Evolutionary conservation across 2,888 invertebrate genomes (phyloP), one percentile per base, ranked within the genome.

Genomic region (Siphonodentalium dalli): DNA sequence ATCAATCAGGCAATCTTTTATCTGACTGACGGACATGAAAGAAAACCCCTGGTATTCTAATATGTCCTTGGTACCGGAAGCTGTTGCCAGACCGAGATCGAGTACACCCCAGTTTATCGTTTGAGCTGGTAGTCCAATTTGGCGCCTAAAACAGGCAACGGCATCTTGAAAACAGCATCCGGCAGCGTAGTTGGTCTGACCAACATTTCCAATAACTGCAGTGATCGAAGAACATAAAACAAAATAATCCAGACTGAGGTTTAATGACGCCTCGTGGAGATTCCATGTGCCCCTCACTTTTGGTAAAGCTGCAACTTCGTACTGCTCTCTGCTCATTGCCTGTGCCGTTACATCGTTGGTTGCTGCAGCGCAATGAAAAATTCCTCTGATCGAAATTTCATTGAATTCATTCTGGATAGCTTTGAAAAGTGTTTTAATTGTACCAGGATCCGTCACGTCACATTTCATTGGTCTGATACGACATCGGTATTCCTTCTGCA

Each of bases 271-370:
- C 4, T 29, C 20, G 37, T 74, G 73, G 26, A 74, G 45, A 45
- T 74, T 74, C 64, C 66, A 65, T n/a, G 67, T 54, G n/a, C 74
- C 74, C 20, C 61, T 43, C 3, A 74, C 62, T 46, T 74, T 74
- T n/a, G 74, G 68, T 4, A 53, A 42, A 24, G 66, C 23, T 0
- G 64, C 66, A 23, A 45, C 57, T 9, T 46, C 37, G 13, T 71
- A 51, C 11, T 58, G 54, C 18, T 61, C 54, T 24, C 42, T 33
- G 9, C 61, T 58, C 53, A 67, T 52, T 15, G 61, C 55, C 1
- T 47, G 27, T 6, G 68, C 28, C 2, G 61, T 34, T 8, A 50
- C 37, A 41, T 66, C 63, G 6, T 62, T 54, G 1, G 70, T 42
- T 23, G 70, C 59, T 29, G 65, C 71, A 3, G 68, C 71, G 7